Conservation (phyloP, 2,797 vertebrate species). For the Chaunax sp. region DNA sequence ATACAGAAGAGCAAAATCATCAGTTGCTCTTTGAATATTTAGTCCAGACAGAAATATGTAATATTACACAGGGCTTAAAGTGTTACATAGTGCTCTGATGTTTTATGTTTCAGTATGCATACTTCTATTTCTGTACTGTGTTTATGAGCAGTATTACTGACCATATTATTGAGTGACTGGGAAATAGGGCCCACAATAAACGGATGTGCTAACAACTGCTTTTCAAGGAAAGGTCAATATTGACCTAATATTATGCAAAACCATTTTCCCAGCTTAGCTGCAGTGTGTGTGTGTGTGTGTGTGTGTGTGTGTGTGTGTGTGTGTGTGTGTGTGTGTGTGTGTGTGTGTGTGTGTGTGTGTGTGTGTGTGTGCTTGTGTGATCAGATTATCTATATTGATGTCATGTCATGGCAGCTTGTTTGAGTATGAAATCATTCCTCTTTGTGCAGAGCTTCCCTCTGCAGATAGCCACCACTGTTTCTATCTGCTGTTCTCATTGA, state of each 20-base stretch:
- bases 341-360: background rate
- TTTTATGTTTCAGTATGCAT: background rate
- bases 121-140: background rate
- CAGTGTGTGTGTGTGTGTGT: background rate
- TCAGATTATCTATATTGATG: constrained; percentile 18
- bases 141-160: background rate
- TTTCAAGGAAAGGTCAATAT: constrained; percentile 42
- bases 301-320: background rate
- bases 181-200: background rate
- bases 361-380: background rate
- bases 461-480: background rate
- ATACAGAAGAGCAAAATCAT: too few relatives aligned
- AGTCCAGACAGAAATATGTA: too few relatives aligned
- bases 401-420: constrained; percentile 16
- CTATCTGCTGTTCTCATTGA: constrained; percentile 11
- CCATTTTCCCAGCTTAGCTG: constrained; percentile 3
- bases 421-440: constrained; percentile 18
- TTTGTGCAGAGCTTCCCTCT: background rate
- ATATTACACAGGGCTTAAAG: too few relatives aligned
- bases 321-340: background rate
- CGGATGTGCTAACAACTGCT: background rate
- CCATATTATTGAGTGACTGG: background rate
- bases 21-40: too few relatives aligned
- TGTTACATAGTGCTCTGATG: too few relatives aligned
- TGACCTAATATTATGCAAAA: constrained; percentile 20